phyloP scores from a whole-genome alignment of 2,888 invertebrate species.

The Cataglyphis altisquamis region DNA sequence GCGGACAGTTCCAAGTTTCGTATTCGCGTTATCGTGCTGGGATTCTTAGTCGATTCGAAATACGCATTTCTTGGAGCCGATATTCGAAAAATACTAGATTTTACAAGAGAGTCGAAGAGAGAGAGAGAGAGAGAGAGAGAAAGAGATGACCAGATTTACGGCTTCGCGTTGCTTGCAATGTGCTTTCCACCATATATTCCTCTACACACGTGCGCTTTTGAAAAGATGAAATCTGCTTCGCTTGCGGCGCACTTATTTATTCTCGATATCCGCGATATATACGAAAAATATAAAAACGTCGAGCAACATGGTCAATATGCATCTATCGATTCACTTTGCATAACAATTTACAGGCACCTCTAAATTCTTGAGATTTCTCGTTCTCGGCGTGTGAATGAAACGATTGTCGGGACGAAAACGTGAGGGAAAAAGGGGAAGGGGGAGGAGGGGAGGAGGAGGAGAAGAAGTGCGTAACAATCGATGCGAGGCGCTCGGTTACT shows the following conservation, averaged over 20 bases:
- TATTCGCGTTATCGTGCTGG: background rate
- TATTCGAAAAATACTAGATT: constrained; percentile 35
- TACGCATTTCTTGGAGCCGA: constrained; percentile 17
- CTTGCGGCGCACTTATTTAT: constrained; percentile 42
- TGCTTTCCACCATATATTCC: background rate
- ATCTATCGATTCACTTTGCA: constrained; percentile 11
- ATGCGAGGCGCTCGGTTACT: constrained; percentile 4
- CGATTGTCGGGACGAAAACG: background rate
- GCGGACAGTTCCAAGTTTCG: constrained; percentile 20
- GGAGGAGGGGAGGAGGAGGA: too few relatives aligned
- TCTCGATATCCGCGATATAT: constrained; percentile 10
- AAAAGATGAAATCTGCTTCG: constrained; percentile 36
- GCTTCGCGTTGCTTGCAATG: constrained; percentile 14
- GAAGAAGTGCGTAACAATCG: background rate
- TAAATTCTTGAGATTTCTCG: background rate
- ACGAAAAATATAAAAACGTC: background rate
- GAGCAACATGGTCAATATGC: constrained; percentile 18
- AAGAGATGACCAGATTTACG: constrained; percentile 45
- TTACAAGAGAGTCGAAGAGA: constrained; percentile 23
- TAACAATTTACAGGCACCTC: constrained; percentile 1
- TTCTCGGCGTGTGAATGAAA: background rate
- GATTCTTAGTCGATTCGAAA: background rate
- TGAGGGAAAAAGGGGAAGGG: too few relatives aligned
- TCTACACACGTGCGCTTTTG: constrained; percentile 10
- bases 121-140: too few relatives aligned